Evolutionary conservation across 2,797 vertebrate species (phyloP), one percentile per base, ranked within the genome.

Genomic region (Cossypha dichroa): DNA sequence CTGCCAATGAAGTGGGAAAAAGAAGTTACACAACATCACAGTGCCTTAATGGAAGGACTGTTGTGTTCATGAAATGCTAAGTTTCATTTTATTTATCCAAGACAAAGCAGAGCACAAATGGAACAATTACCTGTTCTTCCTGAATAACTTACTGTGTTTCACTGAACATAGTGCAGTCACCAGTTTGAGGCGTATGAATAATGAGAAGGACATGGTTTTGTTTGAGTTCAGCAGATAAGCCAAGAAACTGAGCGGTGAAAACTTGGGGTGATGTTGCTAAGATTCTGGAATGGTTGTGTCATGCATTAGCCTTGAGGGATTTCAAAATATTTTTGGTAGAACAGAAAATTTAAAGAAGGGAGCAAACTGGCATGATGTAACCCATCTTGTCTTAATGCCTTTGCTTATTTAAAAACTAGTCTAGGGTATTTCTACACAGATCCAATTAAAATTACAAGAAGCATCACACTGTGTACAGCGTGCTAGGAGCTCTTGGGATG

Each of bases 361-460:
- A 86, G 26, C 23, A 85, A 74, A 26, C 41, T 64, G 80, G 13
- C 45, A 31, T 76, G 43, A 80, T 90, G 66, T 80, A 74, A 70
- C 28, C 31, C 22, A 23, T 75, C 33, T 74, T 89, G 43, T 66
- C 54, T 80, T 83, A 16, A 62, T 58, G 38, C 79, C 41, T 78
- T 63, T 85, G 38, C 51, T 85, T 88, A 54, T 6, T 8, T 75
- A 23, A 92, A 75, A 74, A n/a, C 72, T 88, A 73, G 46, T 62
- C 55, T 49, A 76, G 72, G 11, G 33, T 79, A 49, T 90, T 87
- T 90, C 74, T 90, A n/a, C 72, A 46, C 45, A 11, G 22, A 59
- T 85, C 46, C 91, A 84, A 56, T 69, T 94, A 77, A 93, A 94
- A 84, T 82, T 93, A 62, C 26, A 49, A 90, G 74, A 92, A 66